These are phyloP conservation scores for Danionella cerebrum DNA, from an alignment of 2,113 vertebrate genomes.

Conservation along the genomic window DNA sequence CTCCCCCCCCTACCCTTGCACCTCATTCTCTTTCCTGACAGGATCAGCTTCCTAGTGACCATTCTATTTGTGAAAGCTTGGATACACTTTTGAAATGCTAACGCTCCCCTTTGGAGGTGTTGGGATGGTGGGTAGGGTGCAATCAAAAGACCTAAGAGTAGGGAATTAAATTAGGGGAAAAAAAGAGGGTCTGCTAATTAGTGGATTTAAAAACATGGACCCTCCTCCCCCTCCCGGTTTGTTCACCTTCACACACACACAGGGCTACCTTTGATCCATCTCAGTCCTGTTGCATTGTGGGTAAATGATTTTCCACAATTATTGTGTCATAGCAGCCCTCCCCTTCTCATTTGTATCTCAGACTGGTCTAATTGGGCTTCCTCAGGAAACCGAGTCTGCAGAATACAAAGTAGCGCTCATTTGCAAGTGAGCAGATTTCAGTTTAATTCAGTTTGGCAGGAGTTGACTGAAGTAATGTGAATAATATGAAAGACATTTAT, in stretches of 20 bases:
- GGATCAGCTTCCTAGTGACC: constrained; percentile 51
- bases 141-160: constrained; percentile 56
- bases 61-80: constrained; percentile 59
- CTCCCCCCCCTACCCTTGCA: constrained; percentile 23
- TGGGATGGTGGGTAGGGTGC: constrained; percentile 49
- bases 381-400: constrained; percentile 2
- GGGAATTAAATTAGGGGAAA: constrained; percentile 61
- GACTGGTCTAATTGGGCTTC: constrained; percentile 28
- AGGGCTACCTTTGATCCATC: constrained; percentile 32
- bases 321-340: background rate
- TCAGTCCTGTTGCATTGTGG: constrained; percentile 34
- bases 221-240: constrained; percentile 39
- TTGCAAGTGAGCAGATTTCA: constrained; percentile 16
- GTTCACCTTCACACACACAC: constrained; percentile 37
- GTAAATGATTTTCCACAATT: constrained; percentile 29
- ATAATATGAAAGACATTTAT: too few relatives aligned
- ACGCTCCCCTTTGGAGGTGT: constrained; percentile 57
- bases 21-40: constrained; percentile 28
- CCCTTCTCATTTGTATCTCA: constrained; percentile 11
- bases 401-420: background rate
- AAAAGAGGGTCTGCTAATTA: constrained; percentile 65
- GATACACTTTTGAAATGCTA: constrained; percentile 70
- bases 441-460: background rate
- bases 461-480: background rate
- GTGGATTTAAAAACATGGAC: constrained; percentile 61